Evolutionary conservation across 1,140 invertebrate species (phyloP), one percentile per base, ranked within the genome.

Genomic region (Drosophila neocordata): DNA sequence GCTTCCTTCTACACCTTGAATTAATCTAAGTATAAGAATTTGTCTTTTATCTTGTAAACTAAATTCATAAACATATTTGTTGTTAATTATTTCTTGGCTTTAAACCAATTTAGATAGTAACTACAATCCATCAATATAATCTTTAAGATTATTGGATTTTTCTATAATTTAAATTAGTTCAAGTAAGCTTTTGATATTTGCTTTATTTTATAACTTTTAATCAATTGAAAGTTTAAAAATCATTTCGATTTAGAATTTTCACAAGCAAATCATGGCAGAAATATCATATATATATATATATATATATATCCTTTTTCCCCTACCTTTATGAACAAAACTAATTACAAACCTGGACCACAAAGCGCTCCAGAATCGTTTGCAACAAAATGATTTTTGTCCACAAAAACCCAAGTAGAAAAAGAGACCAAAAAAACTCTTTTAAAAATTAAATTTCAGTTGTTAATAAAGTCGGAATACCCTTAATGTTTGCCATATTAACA

Each of bases 281-380:
- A 27, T 31, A 55, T 55, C 60, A 56, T 60, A 52, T 31, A 31
- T 6, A 24, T n/a, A n/a, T n/a, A n/a, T n/a, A n/a, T n/a, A n/a
- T n/a, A n/a, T 4, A 1, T 4, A 1, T 4, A 1, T 24, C 63
- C 57, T 64, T 56, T 35, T 56, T 52, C 71, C 74, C 71, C n/a
- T n/a, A 74, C 72, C 72, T 73, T 31, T 52, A 44, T 65, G 41
- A 59, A 56, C 75, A 82, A 82, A 87, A 87, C 82, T 87, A 87
- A 87, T 87, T 87, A 88, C 75, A 82, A 82, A 82, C 65, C 68
- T 72, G 64, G 53, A 76, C 82, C 82, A 75, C 82, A 85, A 75
- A 87, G 60, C 73, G 62, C 56, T 57, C 61, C 57, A 74, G 73
- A 72, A 69, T 81, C 37, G 64, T 77, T 76, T 67, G 66, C 76